Evolutionary conservation across 2,888 invertebrate genomes (phyloP).

Genomic region (Drosophila meridiana): DNA sequence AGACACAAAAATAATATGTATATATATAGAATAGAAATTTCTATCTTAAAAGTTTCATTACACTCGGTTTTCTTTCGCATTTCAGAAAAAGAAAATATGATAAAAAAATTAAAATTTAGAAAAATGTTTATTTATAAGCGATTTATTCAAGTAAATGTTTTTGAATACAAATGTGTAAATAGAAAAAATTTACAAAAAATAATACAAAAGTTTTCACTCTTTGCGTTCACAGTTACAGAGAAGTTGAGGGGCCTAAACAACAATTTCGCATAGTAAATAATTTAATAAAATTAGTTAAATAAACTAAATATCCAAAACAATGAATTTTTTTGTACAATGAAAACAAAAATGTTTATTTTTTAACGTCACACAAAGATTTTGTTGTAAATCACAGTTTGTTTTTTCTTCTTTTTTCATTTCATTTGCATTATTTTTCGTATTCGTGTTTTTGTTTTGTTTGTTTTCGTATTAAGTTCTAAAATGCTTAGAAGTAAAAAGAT

Average conservation of each 20-base stretch:
- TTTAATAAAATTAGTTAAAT: constrained; percentile 48
- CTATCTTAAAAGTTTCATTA: neutral
- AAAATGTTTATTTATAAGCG: constrained; percentile 56
- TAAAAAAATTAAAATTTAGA: constrained; percentile 66
- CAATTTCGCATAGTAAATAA: constrained; percentile 73
- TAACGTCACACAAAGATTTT: constrained; percentile 55
- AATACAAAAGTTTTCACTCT: constrained; percentile 71
- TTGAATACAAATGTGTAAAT: constrained; percentile 25
- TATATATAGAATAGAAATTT: no score
- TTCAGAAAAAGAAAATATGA: neutral
- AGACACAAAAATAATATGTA: neutral
- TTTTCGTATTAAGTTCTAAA: constrained; percentile 24
- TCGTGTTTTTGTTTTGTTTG: constrained; percentile 25
- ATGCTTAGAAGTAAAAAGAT: constrained; percentile 20
- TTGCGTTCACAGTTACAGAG: constrained; percentile 67
- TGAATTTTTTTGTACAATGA: constrained; percentile 78
- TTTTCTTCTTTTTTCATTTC: constrained; percentile 34
- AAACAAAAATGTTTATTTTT: constrained; percentile 63
- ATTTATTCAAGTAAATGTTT: constrained; percentile 38
- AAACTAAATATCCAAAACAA: constrained; percentile 66
- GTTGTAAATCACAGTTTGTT: constrained; percentile 84
- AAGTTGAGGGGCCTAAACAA: constrained; percentile 67
- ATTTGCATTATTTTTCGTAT: constrained; percentile 79
- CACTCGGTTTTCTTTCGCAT: neutral
- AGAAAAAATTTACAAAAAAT: constrained; percentile 68